These are phyloP conservation scores for Salmo trutta DNA, from an alignment of 2,797 vertebrate species.

Conservation along the genomic window DNA sequence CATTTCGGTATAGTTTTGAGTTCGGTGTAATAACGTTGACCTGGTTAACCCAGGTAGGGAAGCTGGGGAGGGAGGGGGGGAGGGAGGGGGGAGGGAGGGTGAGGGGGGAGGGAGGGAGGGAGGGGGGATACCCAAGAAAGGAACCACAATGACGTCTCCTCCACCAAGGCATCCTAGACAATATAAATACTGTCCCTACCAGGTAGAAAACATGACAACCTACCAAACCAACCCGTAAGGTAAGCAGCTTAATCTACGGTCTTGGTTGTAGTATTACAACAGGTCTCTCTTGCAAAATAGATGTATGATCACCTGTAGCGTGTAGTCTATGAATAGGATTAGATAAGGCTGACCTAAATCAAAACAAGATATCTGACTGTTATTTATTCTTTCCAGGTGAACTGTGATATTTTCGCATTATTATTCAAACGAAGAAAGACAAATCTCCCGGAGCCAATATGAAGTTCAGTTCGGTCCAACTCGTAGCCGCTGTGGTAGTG, in stretches of 20 bases:
- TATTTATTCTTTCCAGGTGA: background rate
- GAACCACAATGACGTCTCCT: background rate
- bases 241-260: background rate
- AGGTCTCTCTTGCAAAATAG: too few species aligned
- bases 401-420: background rate
- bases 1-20: too few species aligned
- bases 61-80: background rate
- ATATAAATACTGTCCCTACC: conserved; percentile 49
- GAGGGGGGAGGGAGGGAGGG: background rate
- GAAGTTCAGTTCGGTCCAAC: conserved; percentile 16
- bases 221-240: conserved; percentile 13
- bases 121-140: background rate
- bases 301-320: too few species aligned
- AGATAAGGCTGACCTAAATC: too few species aligned
- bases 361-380: background rate
- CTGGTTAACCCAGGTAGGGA: background rate
- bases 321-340: too few species aligned
- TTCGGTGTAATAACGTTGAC: conserved; percentile 36
- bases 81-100: too few species aligned
- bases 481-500: conserved; percentile 25
- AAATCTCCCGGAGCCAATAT: conserved; percentile 22
- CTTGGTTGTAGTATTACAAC: background rate
- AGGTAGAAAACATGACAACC: conserved; percentile 19
- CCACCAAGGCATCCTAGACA: background rate
- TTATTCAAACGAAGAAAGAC: background rate